Evolutionary conservation across 1,140 invertebrate genomes (phyloP).

Genomic region (Drosophila varians): DNA sequence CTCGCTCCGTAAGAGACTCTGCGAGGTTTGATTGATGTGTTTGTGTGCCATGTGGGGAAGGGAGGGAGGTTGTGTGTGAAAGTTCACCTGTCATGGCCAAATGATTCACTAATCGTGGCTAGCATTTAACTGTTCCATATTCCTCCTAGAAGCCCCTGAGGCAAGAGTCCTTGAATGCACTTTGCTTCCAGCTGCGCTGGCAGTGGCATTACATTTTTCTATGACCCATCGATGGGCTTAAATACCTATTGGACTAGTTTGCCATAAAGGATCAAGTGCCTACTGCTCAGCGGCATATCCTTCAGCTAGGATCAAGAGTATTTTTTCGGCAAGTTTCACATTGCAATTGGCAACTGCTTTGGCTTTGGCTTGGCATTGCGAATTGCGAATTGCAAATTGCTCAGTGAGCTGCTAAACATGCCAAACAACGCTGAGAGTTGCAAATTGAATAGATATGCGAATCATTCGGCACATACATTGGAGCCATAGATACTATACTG

Average conservation of each 20-base stretch:
- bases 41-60: slow-evolving; percentile 11
- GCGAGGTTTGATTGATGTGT: slow-evolving; percentile 34
- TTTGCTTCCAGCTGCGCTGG: slow-evolving; percentile 29
- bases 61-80: neutral
- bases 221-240: slow-evolving; percentile 2
- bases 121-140: neutral
- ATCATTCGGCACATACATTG: neutral
- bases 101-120: slow-evolving; percentile 3
- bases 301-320: slow-evolving; percentile 28
- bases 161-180: slow-evolving; percentile 8
- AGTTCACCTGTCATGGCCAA: slow-evolving; percentile 26
- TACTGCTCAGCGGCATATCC: neutral
- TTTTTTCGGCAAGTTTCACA: slow-evolving; percentile 38
- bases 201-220: slow-evolving; percentile 36
- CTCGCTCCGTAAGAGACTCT: slow-evolving; percentile 10
- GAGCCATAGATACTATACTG: neutral
- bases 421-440: slow-evolving; percentile 70
- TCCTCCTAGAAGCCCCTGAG: neutral
- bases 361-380: slow-evolving; percentile 26
- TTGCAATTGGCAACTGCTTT: slow-evolving; percentile 47
- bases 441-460: slow-evolving; percentile 74
- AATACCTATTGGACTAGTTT: slow-evolving; percentile 40
- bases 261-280: slow-evolving; percentile 38
- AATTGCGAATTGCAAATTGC: slow-evolving; percentile 68
- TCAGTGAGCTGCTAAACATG: slow-evolving; percentile 77